Evolutionary conservation across 2,797 vertebrate species (phyloP), one percentile per base, ranked within the genome.

Genomic region (Saxicola maurus): DNA sequence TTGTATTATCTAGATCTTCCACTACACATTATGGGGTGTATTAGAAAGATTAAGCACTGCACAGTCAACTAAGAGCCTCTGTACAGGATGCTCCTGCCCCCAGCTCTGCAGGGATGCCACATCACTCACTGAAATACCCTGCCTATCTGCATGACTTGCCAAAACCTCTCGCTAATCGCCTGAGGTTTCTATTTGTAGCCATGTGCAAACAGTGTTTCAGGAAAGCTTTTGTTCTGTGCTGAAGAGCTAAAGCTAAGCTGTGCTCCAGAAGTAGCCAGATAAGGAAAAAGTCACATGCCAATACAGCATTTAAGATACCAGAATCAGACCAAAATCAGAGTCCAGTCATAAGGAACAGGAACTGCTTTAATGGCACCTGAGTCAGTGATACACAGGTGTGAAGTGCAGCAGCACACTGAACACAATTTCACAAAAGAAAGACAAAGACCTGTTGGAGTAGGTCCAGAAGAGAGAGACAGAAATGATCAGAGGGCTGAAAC

Each of bases 1-100:
- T 74, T 66, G 77, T 71, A 93, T 90, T 94, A 86, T 62, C 60
- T 76, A 86, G 87, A 89, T 94, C 85, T 78, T 69, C 60, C 87
- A 67, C 85, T 89, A 69, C 77, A 94, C 71, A 82, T 91, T 92
- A 85, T 42, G 43, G 93, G 45, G 35, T 46, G 38, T 42, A 78
- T 73, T 38, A 82, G 81, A 89, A 89, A 89, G 82, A 89, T 94
- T 82, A 84, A 78, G 49, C 82, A 60, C 62, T 35, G 83, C 21
- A 51, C 27, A 45, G 59, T 77, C 72, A 91, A 84, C 60, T 64
- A 71, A 84, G 78, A 83, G 59, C 62, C 43, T 82, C 75, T 74
- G 89, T 60, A 57, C 8, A 73, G 31, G 45, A 57, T 52, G 69
- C 45, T 83, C 35, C 49, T 61, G 74, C 42, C 82, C 46, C 43